Evolutionary conservation across 64 coral and sea anemone species (phyloP).

Genomic region (Porites lutea): DNA sequence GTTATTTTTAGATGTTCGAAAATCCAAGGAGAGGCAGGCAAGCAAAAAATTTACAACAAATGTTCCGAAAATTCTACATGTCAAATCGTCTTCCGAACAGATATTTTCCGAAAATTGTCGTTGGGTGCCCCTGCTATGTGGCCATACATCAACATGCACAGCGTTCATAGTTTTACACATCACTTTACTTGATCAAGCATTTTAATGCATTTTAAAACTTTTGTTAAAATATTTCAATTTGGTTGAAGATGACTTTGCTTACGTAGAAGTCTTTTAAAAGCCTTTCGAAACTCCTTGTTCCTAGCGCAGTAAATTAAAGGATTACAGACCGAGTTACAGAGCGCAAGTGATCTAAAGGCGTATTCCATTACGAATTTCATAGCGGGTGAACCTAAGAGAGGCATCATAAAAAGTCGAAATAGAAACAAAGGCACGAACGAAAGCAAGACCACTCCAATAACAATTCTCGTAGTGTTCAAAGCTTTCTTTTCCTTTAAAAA

Average conservation of each 20-base stretch:
- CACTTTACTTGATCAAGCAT: too few species aligned
- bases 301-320: background rate
- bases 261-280: background rate
- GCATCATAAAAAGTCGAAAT: background rate
- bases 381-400: background rate
- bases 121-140: too few species aligned
- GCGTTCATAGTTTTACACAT: too few species aligned
- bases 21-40: too few species aligned
- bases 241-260: background rate
- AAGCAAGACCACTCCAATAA: background rate
- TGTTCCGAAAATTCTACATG: too few species aligned
- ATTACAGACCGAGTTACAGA: background rate
- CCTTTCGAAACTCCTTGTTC: background rate
- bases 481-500: constrained; percentile 5
- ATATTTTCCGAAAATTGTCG: too few species aligned
- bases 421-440: background rate
- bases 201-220: too few species aligned
- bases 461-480: background rate
- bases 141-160: too few species aligned
- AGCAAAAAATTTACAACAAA: too few species aligned
- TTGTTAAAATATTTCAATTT: too few species aligned
- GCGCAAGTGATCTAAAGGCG: background rate
- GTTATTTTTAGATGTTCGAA: too few species aligned
- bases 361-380: background rate
- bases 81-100: too few species aligned